Base-by-base conservation (phyloP, 2,113 vertebrate genomes). In the Mesocricetus auratus region DNA sequence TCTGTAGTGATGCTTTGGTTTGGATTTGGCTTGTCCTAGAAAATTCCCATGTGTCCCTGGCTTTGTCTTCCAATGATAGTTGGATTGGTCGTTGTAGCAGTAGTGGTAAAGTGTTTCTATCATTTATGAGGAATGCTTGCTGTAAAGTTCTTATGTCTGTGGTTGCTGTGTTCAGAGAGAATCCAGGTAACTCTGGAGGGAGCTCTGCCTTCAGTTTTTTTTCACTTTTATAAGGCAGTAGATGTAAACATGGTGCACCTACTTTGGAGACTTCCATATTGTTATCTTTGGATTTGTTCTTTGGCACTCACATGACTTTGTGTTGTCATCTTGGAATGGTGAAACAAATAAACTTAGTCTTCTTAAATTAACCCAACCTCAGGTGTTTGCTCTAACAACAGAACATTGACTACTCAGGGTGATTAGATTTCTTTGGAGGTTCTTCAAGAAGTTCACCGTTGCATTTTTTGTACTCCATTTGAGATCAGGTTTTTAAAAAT, bases 201-300 rank as follows among this genome's bases (percentile, higher is more conserved):
- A 56, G 7, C 0, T 29, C 15, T 50, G 16, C n/a, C n/a, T n/a
- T n/a, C n/a, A 75, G 17, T 69, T 88, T 39, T 6, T 50, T n/a
- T n/a, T n/a, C n/a, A n/a, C n/a, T 89, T 24, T 50, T 53, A 8
- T 7, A 12, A 53, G 15, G 26, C 29, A 21, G 31, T 42, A 21
- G 11, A 39, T 79, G 31, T 22, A 62, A 7, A 47, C 2, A 42
- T n/a, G n/a, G 1, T 10, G 1, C 60, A 22, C 5, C 7, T 53
- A 21, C 6, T 29, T 17, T 42, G 2, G 19, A 93, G 3, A 31
- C 42, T 47, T 66, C 86, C 81, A 26, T 13, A 81, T 9, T 45
- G 15, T 2, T 0, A 3, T n/a, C 33, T 58, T 42, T 1, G 3
- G 9, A 10, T 58, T 7, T 66, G 17, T 7, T 33, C 7, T 56